These are phyloP conservation scores for Scomber colias DNA, from an alignment of 2,113 vertebrate genomes.

Conservation along the genomic window DNA sequence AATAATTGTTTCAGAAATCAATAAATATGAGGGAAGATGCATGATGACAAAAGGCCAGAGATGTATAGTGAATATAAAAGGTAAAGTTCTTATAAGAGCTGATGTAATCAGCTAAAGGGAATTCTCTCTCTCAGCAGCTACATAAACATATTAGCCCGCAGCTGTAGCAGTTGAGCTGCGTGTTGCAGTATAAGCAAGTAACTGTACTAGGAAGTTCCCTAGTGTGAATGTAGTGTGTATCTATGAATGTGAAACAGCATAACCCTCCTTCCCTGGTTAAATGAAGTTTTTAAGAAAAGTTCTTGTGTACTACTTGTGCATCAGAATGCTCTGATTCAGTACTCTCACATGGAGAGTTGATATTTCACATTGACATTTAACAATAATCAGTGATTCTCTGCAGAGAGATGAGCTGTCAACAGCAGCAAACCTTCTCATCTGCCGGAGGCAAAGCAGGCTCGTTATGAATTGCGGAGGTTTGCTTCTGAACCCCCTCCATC, in stretches of 20 bases:
- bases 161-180: too few species aligned
- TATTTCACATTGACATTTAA: slow-evolving; percentile 79
- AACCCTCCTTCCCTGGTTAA: slow-evolving; percentile 11
- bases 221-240: background rate
- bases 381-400: slow-evolving; percentile 65
- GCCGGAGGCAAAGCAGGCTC: slow-evolving; percentile 52
- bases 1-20: background rate
- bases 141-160: background rate
- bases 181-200: background rate
- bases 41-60: background rate
- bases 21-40: background rate
- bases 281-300: slow-evolving; percentile 58
- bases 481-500: slow-evolving; percentile 58
- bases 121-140: background rate
- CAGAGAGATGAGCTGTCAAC: slow-evolving; percentile 58
- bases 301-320: slow-evolving; percentile 34
- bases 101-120: background rate
- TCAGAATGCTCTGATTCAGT: slow-evolving; percentile 22
- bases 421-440: slow-evolving; percentile 65
- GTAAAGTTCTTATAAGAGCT: background rate
- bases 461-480: slow-evolving; percentile 73
- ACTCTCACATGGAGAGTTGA: slow-evolving; percentile 51
- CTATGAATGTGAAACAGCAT: background rate
- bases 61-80: background rate
- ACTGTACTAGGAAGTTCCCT: background rate